These are phyloP conservation scores for Pseudeuparius sepicola DNA, from an alignment of 2,888 invertebrate genomes.

Conservation along the genomic window DNA sequence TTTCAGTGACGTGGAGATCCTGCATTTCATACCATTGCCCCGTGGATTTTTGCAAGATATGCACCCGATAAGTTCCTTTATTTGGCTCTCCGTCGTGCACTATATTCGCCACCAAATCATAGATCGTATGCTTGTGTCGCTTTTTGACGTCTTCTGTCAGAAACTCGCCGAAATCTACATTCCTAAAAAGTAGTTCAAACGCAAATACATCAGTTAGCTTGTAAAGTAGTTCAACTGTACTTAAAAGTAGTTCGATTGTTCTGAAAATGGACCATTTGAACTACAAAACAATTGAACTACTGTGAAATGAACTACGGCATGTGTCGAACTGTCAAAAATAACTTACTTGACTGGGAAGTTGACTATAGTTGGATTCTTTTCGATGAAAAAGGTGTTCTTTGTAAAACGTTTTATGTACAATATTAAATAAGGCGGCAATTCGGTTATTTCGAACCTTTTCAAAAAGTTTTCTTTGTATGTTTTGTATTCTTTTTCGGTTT, in stretches of 20 bases:
- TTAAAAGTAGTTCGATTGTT: too few relatives aligned
- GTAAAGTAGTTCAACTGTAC: too few relatives aligned
- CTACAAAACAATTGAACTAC: too few relatives aligned
- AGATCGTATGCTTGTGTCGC: slow-evolving; percentile 72
- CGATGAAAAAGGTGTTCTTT: slow-evolving; percentile 96
- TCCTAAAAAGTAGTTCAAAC: slow-evolving; percentile 47
- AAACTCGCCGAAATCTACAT: slow-evolving; percentile 95
- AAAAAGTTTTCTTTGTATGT: slow-evolving; percentile 98
- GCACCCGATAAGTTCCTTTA: slow-evolving; percentile 90
- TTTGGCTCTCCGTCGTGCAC: slow-evolving; percentile 96
- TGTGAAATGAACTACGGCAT: too few relatives aligned
- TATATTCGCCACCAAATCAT: slow-evolving; percentile 97
- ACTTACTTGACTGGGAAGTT: slow-evolving; percentile 98
- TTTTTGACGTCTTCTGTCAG: slow-evolving; percentile 75
- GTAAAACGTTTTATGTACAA: slow-evolving; percentile 96
- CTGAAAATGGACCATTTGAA: too few relatives aligned
- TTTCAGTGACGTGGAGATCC: slow-evolving; percentile 96
- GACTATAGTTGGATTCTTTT: slow-evolving; percentile 99
- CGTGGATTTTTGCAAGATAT: slow-evolving; percentile 81
- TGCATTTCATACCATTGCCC: slow-evolving; percentile 80
- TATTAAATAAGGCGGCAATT: slow-evolving; percentile 89
- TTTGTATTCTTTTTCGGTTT: slow-evolving; percentile 94
- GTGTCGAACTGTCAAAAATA: too few relatives aligned
- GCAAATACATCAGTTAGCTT: too few relatives aligned
- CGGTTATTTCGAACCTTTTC: slow-evolving; percentile 92